Conservation (phyloP, 2,888 invertebrate species). For the Panorpa germanica region DNA sequence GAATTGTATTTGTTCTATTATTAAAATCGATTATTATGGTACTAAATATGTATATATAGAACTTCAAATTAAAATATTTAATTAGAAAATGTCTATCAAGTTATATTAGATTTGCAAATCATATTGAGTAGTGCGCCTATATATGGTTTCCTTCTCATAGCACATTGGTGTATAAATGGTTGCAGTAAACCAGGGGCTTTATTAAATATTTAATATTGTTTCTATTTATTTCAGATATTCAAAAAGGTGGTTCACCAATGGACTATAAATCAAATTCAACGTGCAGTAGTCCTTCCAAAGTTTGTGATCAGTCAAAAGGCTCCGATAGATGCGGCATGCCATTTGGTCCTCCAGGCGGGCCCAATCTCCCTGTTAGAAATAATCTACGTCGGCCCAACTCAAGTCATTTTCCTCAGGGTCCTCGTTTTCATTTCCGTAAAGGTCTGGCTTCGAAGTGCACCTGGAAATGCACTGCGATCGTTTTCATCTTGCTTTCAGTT, state of each 20-base stretch:
- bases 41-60: no score
- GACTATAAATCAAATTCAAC: slow-evolving; percentile 79
- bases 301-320: slow-evolving; percentile 37
- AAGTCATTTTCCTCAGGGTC: slow-evolving; percentile 52
- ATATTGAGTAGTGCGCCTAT: no score
- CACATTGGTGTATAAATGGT: no score
- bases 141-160: no score
- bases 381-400: slow-evolving; percentile 44
- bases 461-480: slow-evolving; percentile 83
- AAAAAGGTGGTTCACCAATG: slow-evolving; percentile 69
- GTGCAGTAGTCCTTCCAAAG: slow-evolving; percentile 74
- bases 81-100: no score
- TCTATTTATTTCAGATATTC: slow-evolving; percentile 46
- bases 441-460: slow-evolving; percentile 72
- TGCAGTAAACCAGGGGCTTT: no score
- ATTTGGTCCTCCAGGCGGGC: slow-evolving; percentile 40
- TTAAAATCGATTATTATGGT: no score
- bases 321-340: slow-evolving; percentile 42
- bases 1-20: no score
- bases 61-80: no score
- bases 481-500: slow-evolving; percentile 67
- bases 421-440: slow-evolving; percentile 74
- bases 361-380: slow-evolving; percentile 57
- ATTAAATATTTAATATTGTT: slow-evolving; percentile 9
- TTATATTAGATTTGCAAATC: no score